Evolutionary conservation across 2,888 invertebrate genomes (phyloP), one percentile per base, ranked within the genome.

Genomic region (Penaeus monodon): DNA sequence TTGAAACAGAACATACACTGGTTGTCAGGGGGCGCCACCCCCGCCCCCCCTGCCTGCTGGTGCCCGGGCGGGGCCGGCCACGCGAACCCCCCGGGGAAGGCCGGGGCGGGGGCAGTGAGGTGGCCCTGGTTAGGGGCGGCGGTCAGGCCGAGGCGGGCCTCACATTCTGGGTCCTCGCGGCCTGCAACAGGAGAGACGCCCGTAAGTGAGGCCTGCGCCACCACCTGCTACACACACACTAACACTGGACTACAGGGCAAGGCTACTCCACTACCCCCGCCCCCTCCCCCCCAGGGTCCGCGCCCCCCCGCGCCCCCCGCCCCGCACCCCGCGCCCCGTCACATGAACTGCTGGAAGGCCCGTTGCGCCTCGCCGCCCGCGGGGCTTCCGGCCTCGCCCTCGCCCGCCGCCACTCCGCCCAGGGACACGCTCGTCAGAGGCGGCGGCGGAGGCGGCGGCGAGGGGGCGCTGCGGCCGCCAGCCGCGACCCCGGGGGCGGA

Each of bases 1-100:
- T 90, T 90, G 81, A 87, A 86, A 74, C 90, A 90, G 77, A 90
- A 88, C 80, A 86, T 85, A 76, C 90, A 90, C 81, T 88, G 89
- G 81, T 89, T 88, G 73, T 89, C 88, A 6, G 89, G 82, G 70
- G 89, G 57, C 12, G 84, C 66, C 44, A 81, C 81, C 82, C 86
- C 86, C 57, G 63, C 79, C 81, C 86, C 86, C 81, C 82, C 86
- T 63, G 27, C 74, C 63, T 79, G 81, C 66, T 81, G 81, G 77
- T 81, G 81, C 68, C 76, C 82, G 49, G 77, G 83, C 76, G 86
- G 86, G 82, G 82, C 78, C 73, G 88, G 80, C 88, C 88, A 88
- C 66, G 88, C 66, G 74, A 88, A 88, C 24, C 84, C 81, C 73
- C 84, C 84, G 29, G 77, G 66, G 77, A 88, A 83, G 86, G 88